phyloP scores from a whole-genome alignment of 2,888 invertebrate genomes.

The Aleiodes leptofemur region DNA sequence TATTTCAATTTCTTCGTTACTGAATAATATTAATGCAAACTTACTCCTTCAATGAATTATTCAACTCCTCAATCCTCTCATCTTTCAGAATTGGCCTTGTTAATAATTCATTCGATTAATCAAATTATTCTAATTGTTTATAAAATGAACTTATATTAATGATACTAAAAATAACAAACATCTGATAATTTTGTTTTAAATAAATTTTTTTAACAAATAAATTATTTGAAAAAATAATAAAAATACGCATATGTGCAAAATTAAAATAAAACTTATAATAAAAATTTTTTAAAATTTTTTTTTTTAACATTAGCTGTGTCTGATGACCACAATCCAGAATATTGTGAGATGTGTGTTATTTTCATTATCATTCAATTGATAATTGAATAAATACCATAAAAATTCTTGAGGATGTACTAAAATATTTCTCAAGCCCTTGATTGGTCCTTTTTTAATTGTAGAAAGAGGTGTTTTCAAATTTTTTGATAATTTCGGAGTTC shows the following conservation, averaged over 20 bases:
- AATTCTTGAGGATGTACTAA: constrained; percentile 63
- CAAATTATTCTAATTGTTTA: constrained; percentile 21
- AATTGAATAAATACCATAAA: constrained; percentile 61
- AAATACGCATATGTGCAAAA: too few species aligned
- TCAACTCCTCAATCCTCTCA: constrained; percentile 55
- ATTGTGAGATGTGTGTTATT: too few species aligned
- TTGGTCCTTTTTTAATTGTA: constrained; percentile 59
- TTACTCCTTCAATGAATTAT: constrained; percentile 63
- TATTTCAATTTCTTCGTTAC: too few species aligned
- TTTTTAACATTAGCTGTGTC: too few species aligned
- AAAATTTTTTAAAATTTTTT: too few species aligned
- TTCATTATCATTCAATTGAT: background rate
- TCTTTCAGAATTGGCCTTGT: constrained; percentile 65
- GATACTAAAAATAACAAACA: too few species aligned
- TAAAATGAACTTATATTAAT: too few species aligned
- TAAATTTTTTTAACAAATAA: too few species aligned
- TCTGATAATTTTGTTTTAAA: too few species aligned
- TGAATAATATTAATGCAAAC: constrained; percentile 37
- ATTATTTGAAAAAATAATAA: too few species aligned
- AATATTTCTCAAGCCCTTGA: constrained; percentile 67
- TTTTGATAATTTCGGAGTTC: background rate
- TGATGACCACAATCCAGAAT: too few species aligned
- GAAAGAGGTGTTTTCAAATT: constrained; percentile 14
- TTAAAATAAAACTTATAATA: too few species aligned
- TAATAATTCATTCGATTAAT: constrained; percentile 33